Evolutionary conservation across 2,888 invertebrate genomes (phyloP), one percentile per base, ranked within the genome.

Genomic region (Lithophane semibrunnea): DNA sequence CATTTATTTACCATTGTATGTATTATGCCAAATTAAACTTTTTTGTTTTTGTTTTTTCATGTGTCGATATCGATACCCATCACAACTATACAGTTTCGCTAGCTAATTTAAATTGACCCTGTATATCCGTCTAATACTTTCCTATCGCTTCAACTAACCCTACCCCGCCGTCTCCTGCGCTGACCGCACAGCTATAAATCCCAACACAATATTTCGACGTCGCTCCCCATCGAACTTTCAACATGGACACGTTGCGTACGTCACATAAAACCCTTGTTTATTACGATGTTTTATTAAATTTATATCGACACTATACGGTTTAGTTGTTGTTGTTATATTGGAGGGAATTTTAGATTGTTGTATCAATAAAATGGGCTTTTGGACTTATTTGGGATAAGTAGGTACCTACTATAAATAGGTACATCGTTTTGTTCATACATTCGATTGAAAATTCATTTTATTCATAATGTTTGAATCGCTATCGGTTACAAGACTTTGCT

Each of bases 141-240:
- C 24, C 65, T 75, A 58, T 58, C 91, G 92, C 93, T 87, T 0
- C 13, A 42, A 92, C 18, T 0, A 3, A 69, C 91, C 84, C 67
- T 60, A 76, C 90, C 85, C 29, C 58, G 37, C 54, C 83, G 86
- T 92, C 91, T 90, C 91, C 82, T 89, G 82, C 90, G 86, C 88
- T 91, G 92, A 93, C 93, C 93, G 92, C 93, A 91, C 83, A 86
- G 89, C 93, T 88, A 94, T 95, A 94, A 94, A 95, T 95, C 93
- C 88, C 89, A 91, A 92, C 92, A 93, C 93, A 94, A 94, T 94
- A 95, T 95, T 95, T 94, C 91, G 93, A 88, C 88, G 91, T 90
- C 90, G 80, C 85, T 77, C 88, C 80, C 85, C 80, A 84, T 85
- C 83, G 80, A 84, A 86, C 87, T 88, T 86, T 65, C 88, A 80